phyloP scores from a whole-genome alignment of 2,888 invertebrate species.

The Gymnocheta viridis region DNA sequence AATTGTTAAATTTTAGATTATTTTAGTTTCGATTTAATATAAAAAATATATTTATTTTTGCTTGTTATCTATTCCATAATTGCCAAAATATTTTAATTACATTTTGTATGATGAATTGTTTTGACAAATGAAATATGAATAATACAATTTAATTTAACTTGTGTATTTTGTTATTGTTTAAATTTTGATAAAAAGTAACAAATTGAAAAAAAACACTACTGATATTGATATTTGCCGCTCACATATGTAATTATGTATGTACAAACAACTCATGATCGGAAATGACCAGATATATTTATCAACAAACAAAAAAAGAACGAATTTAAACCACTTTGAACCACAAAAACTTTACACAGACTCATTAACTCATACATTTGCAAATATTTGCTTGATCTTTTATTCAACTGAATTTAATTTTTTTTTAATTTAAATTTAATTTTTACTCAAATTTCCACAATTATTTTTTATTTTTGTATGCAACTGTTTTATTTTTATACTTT shows the following conservation, averaged over 20 bases:
- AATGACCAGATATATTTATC: background rate
- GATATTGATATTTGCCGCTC: background rate
- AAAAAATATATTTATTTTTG: background rate
- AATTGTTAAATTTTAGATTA: too few relatives aligned
- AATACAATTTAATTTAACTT: background rate
- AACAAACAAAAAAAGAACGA: background rate
- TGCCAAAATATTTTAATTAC: conserved; percentile 33
- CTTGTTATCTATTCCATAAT: background rate
- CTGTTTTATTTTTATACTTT: background rate
- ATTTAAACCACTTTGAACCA: background rate
- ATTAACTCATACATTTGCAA: background rate
- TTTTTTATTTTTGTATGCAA: background rate
- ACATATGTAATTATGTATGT: background rate
- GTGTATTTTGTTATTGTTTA: background rate
- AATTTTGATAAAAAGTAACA: background rate
- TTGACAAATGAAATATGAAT: background rate
- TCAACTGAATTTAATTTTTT: background rate
- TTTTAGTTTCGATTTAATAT: background rate
- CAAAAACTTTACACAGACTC: background rate
- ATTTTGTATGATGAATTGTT: conserved; percentile 23
- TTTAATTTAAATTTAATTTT: background rate
- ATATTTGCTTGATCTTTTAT: background rate
- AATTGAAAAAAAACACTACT: background rate
- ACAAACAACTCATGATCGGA: conserved; percentile 36
- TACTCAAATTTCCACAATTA: background rate